These are phyloP conservation scores for Anastrepha obliqua DNA, from an alignment of 1,140 invertebrate genomes.

Conservation along the genomic window DNA sequence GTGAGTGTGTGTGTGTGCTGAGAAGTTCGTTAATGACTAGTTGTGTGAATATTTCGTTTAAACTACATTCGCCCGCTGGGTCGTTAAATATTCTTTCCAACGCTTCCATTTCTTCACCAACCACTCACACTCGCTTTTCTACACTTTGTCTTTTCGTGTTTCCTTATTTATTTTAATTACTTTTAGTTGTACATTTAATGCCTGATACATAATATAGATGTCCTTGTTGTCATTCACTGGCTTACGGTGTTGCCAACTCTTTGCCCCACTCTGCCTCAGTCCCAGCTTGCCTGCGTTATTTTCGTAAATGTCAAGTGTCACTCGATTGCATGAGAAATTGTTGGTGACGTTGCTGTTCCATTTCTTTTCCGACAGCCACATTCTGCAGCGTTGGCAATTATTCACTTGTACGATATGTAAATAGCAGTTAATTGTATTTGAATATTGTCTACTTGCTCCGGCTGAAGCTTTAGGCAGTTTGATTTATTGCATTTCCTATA, in stretches of 20 bases:
- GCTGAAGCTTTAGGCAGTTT: neutral
- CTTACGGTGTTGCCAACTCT: neutral
- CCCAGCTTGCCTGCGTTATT: conserved; percentile 25
- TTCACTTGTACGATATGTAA: conserved; percentile 9
- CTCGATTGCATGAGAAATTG: neutral
- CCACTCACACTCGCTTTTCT: neutral
- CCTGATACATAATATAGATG: neutral
- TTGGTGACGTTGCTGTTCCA: neutral
- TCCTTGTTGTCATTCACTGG: neutral
- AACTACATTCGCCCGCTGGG: no score
- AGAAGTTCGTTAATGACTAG: no score
- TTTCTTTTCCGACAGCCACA: no score
- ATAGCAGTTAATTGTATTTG: conserved; percentile 27
- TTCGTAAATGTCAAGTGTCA: conserved; percentile 33
- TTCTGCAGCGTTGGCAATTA: neutral
- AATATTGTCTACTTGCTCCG: neutral
- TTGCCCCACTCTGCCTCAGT: neutral
- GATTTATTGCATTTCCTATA: conserved; percentile 26
- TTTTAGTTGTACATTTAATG: neutral
- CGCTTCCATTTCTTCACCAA: no score
- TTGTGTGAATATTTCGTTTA: no score
- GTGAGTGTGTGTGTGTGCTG: neutral
- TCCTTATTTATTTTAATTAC: conserved; percentile 45
- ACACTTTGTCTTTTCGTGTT: neutral
- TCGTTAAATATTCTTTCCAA: neutral